Percentiles rank a stretch among this genome's conserved stretches.
phyloP scores from a whole-genome alignment of 2,888 invertebrate genomes.

The Polylopha cassiicola region DNA sequence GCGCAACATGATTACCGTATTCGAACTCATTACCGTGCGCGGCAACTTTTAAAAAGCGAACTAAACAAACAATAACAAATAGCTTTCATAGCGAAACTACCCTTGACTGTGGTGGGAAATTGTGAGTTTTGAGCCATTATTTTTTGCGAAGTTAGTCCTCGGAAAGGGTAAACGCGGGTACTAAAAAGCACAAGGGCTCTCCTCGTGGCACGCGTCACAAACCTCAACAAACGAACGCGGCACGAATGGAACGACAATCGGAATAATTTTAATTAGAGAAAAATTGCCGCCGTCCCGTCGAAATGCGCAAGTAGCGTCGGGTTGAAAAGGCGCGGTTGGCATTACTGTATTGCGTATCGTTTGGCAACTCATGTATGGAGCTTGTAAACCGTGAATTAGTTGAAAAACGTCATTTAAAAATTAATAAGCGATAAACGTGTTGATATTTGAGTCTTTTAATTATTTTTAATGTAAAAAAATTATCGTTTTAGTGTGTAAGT shows the following conservation, averaged over 20 bases:
- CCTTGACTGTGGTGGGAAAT: constrained; percentile 45
- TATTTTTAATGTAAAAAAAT: constrained; percentile 25
- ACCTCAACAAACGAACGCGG: constrained; percentile 70
- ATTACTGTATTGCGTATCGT: neutral
- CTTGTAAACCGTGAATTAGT: constrained; percentile 2
- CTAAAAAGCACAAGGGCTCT: constrained; percentile 71
- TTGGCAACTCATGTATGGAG: constrained; percentile 10
- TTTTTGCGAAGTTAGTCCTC: constrained; percentile 40
- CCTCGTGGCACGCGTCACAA: constrained; percentile 67
- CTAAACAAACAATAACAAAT: constrained; percentile 27
- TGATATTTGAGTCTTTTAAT: constrained; percentile 13
- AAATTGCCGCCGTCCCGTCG: constrained; percentile 54
- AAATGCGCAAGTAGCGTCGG: constrained; percentile 54
- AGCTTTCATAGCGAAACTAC: constrained; percentile 31
- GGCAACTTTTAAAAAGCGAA: too few species aligned
- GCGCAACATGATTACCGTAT: too few species aligned
- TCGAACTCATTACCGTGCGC: too few species aligned
- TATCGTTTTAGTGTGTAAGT: too few species aligned
- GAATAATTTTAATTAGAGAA: constrained; percentile 77
- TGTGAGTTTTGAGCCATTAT: constrained; percentile 51
- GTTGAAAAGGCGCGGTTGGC: constrained; percentile 22
- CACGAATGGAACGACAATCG: constrained; percentile 62
- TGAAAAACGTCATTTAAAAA: neutral
- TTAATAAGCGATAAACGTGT: neutral
- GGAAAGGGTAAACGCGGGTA: constrained; percentile 69